Conservation (phyloP, 1,140 invertebrate genomes). For the Scaptomyza montana region DNA sequence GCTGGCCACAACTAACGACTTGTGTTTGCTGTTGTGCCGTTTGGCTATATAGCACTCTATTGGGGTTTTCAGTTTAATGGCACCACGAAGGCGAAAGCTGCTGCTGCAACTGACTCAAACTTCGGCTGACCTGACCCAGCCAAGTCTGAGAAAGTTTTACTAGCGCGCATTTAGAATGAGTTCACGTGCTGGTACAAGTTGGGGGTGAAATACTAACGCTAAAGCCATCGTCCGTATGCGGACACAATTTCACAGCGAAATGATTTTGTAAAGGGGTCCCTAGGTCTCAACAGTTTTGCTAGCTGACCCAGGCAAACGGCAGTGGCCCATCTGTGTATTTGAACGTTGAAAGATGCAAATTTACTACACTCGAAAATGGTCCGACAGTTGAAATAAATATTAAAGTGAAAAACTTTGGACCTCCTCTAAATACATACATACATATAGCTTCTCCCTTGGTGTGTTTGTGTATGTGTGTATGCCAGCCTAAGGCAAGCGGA, state of each 20-base stretch:
- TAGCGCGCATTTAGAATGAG: conserved; percentile 69
- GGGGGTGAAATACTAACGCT: neutral
- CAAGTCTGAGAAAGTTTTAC: conserved; percentile 56
- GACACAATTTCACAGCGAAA: conserved; percentile 78
- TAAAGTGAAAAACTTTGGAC: conserved; percentile 71
- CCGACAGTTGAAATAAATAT: conserved; percentile 80
- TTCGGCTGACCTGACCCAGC: conserved; percentile 2
- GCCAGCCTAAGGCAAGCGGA: conserved; percentile 7
- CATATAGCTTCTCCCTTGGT: neutral
- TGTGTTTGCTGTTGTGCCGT: conserved; percentile 29
- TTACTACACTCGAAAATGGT: conserved; percentile 69
- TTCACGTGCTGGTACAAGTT: conserved; percentile 54
- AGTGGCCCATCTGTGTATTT: conserved; percentile 44
- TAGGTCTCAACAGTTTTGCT: conserved; percentile 15
- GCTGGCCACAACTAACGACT: conserved; percentile 43
- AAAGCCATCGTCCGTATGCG: conserved; percentile 41
- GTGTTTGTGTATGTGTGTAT: conserved; percentile 7
- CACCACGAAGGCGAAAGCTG: conserved; percentile 25
- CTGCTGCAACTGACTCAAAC: conserved; percentile 17
- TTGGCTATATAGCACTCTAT: conserved; percentile 54
- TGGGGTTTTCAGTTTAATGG: conserved; percentile 70
- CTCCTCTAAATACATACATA: neutral
- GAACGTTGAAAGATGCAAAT: conserved; percentile 80
- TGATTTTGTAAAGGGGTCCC: conserved; percentile 64
- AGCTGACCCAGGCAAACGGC: conserved; percentile 22